Conservation (phyloP, 2,797 vertebrate species). For the Poecilia gillii region DNA sequence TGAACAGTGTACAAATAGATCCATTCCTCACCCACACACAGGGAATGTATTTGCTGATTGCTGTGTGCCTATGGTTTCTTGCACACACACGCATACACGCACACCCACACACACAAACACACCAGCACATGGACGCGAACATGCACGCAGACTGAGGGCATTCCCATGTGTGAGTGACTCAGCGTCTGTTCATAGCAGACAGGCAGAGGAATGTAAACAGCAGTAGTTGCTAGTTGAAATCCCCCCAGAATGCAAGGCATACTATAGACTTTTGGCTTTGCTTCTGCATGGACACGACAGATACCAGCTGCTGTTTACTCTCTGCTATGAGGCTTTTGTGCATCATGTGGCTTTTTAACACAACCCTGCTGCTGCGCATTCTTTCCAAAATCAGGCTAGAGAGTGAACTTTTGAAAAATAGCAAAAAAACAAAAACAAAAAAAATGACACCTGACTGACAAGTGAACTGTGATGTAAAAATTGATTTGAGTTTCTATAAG, state of each 20-base stretch:
- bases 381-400: not conserved
- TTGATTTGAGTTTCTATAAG: not conserved
- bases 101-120: not conserved
- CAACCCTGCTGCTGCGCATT: conserved; percentile 30
- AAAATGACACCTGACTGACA: not conserved
- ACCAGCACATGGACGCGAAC: not conserved
- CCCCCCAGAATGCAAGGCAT: conserved; percentile 34
- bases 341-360: not conserved
- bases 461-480: not conserved
- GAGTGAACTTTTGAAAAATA: not conserved
- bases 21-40: conserved; percentile 43
- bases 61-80: conserved; percentile 15
- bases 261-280: conserved; percentile 20
- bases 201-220: conserved; percentile 71
- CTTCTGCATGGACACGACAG: conserved; percentile 8
- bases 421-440: conserved; percentile 5
- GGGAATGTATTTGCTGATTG: conserved; percentile 53
- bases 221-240: conserved; percentile 56
- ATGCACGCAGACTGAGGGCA: conserved; percentile 28
- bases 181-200: conserved; percentile 57
- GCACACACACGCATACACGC: conserved; percentile 11
- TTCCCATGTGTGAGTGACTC: conserved; percentile 60
- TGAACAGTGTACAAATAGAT: conserved; percentile 28
- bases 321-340: not conserved
- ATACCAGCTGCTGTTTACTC: conserved; percentile 34